Percentiles rank a stretch among this genome's conserved stretches.
Conservation (phyloP, 2,888 invertebrate genomes). For the Troilus luridus region DNA sequence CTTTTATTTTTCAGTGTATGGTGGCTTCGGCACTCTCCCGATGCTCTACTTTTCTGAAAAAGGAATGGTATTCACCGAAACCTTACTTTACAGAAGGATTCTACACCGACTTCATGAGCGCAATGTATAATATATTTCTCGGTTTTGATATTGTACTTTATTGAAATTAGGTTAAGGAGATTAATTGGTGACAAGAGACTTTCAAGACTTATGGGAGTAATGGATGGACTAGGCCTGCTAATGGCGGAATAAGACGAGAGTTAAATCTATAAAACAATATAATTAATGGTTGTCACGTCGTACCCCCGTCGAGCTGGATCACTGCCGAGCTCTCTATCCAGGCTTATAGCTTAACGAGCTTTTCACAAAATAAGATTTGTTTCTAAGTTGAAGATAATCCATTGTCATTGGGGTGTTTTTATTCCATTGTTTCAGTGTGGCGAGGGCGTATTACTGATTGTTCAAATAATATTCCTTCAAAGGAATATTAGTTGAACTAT, state of each 20-base stretch:
- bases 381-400: background rate
- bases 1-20: too few species aligned
- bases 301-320: background rate
- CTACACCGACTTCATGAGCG: too few species aligned
- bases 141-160: background rate
- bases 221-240: background rate
- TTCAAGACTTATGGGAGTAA: background rate
- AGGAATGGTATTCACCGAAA: too few species aligned
- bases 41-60: too few species aligned
- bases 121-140: background rate
- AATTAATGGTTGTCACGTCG: background rate
- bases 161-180: background rate
- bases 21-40: too few species aligned
- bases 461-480: too few species aligned
- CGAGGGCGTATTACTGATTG: too few species aligned
- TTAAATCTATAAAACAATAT: slow-evolving; percentile 10
- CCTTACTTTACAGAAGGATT: too few species aligned
- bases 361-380: background rate
- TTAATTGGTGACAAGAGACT: background rate
- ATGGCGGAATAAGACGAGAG: background rate
- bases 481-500: too few species aligned
- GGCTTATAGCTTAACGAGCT: background rate
- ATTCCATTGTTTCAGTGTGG: background rate
- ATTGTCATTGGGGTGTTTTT: background rate
- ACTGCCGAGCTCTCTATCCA: background rate